phyloP scores from a whole-genome alignment of 1,140 invertebrate genomes.

The Zaprionus tsacasi region DNA sequence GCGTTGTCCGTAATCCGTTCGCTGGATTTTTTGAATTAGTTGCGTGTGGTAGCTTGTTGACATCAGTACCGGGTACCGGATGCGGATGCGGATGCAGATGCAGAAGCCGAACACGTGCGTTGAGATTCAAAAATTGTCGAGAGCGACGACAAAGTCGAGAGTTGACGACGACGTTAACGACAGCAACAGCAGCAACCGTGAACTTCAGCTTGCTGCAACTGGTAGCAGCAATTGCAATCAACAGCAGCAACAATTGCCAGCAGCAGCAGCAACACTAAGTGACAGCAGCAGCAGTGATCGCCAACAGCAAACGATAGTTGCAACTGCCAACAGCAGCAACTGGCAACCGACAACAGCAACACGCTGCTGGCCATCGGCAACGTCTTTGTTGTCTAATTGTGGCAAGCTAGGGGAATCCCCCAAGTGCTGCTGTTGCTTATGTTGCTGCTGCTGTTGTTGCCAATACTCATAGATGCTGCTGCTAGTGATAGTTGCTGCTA shows the following conservation, averaged over 20 bases:
- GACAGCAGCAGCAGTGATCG: background rate
- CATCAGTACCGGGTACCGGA: slow-evolving; percentile 81
- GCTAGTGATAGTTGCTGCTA: background rate
- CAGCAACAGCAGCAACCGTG: slow-evolving; percentile 6
- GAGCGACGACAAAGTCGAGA: background rate
- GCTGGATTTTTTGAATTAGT: slow-evolving; percentile 83
- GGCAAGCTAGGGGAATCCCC: background rate
- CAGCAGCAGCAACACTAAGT: slow-evolving; percentile 5
- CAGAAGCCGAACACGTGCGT: slow-evolving; percentile 35
- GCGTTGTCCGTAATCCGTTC: slow-evolving; percentile 76
- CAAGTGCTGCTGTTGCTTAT: background rate
- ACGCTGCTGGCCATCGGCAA: background rate
- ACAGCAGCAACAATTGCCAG: background rate
- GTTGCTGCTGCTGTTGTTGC: background rate
- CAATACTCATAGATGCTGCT: background rate
- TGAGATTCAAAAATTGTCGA: background rate
- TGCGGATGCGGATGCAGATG: slow-evolving; percentile 66
- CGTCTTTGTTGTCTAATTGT: slow-evolving; percentile 8
- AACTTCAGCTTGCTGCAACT: background rate
- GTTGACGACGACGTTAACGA: background rate
- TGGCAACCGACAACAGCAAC: slow-evolving; percentile 1
- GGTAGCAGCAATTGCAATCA: background rate
- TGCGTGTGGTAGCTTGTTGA: slow-evolving; percentile 83
- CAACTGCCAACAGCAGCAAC: background rate
- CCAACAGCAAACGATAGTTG: background rate